These are phyloP conservation scores for Agrochola lota DNA, from an alignment of 2,888 invertebrate species.

Conservation along the genomic window DNA sequence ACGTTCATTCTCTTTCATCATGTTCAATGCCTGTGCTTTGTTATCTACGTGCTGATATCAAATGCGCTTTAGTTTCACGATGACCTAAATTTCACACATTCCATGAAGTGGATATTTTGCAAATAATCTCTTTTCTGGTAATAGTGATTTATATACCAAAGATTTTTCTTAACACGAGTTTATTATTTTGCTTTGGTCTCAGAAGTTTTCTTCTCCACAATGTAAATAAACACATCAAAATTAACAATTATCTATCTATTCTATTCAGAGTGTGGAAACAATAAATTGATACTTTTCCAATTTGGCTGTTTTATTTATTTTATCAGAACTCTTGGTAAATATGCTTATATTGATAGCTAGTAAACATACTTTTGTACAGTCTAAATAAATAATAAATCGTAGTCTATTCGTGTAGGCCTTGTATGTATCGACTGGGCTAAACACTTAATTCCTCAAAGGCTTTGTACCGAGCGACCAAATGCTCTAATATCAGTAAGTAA, in stretches of 20 bases:
- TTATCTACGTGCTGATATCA: neutral
- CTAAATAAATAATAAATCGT: conserved; percentile 23
- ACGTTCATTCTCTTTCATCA: neutral
- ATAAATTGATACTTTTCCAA: conserved; percentile 89
- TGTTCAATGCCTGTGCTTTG: neutral
- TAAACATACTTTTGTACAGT: neutral
- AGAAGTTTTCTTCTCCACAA: conserved; percentile 50
- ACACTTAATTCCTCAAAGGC: conserved; percentile 10
- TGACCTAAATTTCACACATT: neutral
- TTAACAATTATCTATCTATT: conserved; percentile 72
- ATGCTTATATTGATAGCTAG: neutral
- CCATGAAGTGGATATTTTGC: conserved; percentile 1
- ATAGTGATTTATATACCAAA: conserved; percentile 77
- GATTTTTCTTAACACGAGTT: conserved; percentile 68
- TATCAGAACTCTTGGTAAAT: neutral
- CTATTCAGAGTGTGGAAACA: conserved; percentile 83
- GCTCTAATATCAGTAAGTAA: neutral
- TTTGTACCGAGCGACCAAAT: neutral
- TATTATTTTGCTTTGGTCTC: conserved; percentile 44
- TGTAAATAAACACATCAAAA: conserved; percentile 75
- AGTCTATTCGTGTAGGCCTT: conserved; percentile 17
- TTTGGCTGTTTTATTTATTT: conserved; percentile 67
- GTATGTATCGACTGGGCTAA: conserved; percentile 17
- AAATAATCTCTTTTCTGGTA: conserved; percentile 6
- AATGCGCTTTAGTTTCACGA: conserved; percentile 2